Base-by-base conservation (phyloP, 1,140 invertebrate species). In the Plodia interpunctella region DNA sequence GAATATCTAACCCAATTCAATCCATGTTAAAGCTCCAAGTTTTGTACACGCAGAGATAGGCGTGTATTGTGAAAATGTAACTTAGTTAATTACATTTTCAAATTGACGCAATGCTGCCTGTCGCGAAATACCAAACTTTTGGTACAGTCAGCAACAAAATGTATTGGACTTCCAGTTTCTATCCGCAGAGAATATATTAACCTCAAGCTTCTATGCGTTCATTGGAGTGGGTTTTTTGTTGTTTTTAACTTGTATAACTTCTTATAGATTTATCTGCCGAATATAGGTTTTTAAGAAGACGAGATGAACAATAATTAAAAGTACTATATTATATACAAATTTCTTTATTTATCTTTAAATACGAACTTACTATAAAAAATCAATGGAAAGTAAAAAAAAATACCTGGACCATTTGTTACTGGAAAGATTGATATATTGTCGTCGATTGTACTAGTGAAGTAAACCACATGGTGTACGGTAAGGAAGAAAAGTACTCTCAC, bases 381-480 rank as follows among this genome's bases (percentile, higher is more conserved):
- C n/a, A n/a, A n/a, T n/a, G n/a, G n/a, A n/a, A n/a, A n/a, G n/a
- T n/a, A n/a, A n/a, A n/a, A n/a, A n/a, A n/a, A n/a, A n/a, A n/a
- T n/a, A n/a, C n/a, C n/a, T n/a, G n/a, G n/a, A n/a, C n/a, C n/a
- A n/a, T n/a, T n/a, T n/a, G n/a, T n/a, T n/a, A n/a, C n/a, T n/a
- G n/a, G n/a, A n/a, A n/a, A n/a, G n/a, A n/a, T n/a, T 44, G n/a
- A 15, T 49, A 19, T 57, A 50, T 49, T 28, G 49, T 3, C 32
- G 6, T 44, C 10, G 49, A 6, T 15, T 44, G 56, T 44, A 44
- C 38, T 17, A 4, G 6, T 30, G 17, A 57, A 15, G 44, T 50
- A 30, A 57, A 57, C 56, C 56, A 57, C 56, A 57, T 57, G 56
- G 49, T 49, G 5, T 44, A 28, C 15, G 25, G 49, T 50, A 50